Evolutionary conservation across 1,140 invertebrate species (phyloP).

Genomic region (Yoshiicerus persimilis): DNA sequence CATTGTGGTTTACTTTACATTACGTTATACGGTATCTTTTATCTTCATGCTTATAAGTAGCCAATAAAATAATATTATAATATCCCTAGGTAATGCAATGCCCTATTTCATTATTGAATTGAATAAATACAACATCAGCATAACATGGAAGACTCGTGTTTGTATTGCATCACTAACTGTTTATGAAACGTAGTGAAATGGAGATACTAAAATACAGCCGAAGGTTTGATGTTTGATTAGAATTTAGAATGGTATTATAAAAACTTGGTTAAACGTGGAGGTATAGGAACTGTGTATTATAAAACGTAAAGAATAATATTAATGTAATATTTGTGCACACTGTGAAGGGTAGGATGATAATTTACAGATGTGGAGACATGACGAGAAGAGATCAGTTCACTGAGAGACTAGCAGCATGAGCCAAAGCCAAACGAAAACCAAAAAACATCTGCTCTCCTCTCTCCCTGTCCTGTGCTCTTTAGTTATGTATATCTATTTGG

Average conservation of each 20-base stretch:
- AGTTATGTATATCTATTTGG: neutral
- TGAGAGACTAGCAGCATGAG: neutral
- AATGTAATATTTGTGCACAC: neutral
- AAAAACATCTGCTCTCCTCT: constrained; percentile 6
- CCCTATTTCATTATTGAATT: constrained; percentile 9
- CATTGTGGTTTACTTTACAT: neutral
- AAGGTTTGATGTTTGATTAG: neutral
- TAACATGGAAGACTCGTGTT: too few relatives aligned
- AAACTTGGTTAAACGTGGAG: neutral
- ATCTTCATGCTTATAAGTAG: neutral
- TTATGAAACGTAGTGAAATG: neutral
- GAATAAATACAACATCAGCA: neutral
- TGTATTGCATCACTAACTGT: too few relatives aligned
- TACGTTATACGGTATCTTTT: neutral
- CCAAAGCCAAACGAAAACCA: constrained; percentile 11
- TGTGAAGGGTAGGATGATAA: neutral
- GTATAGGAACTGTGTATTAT: neutral
- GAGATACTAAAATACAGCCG: neutral
- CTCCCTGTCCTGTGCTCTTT: neutral
- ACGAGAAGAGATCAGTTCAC: neutral
- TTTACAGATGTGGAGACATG: constrained; percentile 19
- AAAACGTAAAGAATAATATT: neutral
- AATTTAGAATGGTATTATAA: neutral
- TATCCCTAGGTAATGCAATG: neutral
- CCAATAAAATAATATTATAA: neutral